phyloP scores from a whole-genome alignment of 2,113 vertebrate genomes.

The Heterocephalus glaber region DNA sequence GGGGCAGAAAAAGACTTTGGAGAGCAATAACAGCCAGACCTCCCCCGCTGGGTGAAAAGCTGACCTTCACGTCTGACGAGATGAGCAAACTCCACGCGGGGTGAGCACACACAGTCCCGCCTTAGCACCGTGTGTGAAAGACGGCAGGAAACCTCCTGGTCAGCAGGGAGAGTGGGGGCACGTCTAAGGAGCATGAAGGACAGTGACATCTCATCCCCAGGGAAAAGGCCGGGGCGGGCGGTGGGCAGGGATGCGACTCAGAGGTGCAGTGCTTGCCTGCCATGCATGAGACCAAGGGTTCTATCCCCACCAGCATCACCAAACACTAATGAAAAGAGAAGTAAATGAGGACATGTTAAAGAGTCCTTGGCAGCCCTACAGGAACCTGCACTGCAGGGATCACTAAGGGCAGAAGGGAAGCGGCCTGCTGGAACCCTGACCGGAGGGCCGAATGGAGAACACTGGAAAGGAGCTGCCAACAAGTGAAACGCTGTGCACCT shows the following conservation, averaged over 20 bases:
- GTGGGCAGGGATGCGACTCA: neutral
- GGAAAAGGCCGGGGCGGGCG: neutral
- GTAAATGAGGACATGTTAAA: neutral
- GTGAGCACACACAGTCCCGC: neutral
- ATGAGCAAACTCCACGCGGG: neutral
- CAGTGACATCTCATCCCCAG: neutral
- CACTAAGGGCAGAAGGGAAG: neutral
- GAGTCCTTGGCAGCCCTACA: neutral
- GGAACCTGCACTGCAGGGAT: neutral
- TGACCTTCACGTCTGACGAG: neutral
- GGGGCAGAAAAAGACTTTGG: neutral
- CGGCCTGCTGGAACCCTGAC: neutral
- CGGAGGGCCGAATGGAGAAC: neutral
- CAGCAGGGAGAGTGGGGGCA: neutral
- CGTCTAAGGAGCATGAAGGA: neutral
- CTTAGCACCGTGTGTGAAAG: neutral
- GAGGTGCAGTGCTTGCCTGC: neutral
- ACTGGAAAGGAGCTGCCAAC: neutral
- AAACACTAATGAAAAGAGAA: neutral
- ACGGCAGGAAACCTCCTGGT: no score
- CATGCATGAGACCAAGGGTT: neutral
- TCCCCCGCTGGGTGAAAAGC: neutral
- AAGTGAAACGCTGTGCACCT: rapidly evolving
- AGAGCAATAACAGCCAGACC: neutral
- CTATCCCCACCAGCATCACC: neutral